Evolutionary conservation across 2,888 invertebrate species (phyloP), one percentile per base, ranked within the genome.

Genomic region (Meiosimyza decipiens): DNA sequence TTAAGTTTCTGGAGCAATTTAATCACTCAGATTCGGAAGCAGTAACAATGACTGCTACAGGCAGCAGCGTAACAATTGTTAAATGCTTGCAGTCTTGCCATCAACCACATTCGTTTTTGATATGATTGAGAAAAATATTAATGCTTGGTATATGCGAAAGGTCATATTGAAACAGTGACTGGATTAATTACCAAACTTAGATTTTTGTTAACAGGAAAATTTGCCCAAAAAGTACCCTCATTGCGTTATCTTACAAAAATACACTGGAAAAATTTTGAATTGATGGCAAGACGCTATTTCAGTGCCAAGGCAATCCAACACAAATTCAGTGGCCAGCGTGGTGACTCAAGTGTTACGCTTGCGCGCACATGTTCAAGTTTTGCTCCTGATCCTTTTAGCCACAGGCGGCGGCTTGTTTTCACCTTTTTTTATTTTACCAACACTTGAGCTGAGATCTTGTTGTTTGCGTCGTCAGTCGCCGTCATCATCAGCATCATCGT

Each of bases 1-100:
- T 80, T 82, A 78, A 82, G 79, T 82, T 82, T 82, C 82, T 82
- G 75, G 82, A 83, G 82, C 82, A 82, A 83, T 83, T 82, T 82
- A 82, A 82, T 83, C 83, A 79, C 78, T 72, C 71, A 70, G 63
- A 73, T 73, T 71, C 71, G 72, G 71, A 59, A 65, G 65, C 57
- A 57, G 54, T 52, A 64, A 50, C 66, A 69, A 62, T 28, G 67
- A 64, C 54, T 65, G 55, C 51, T 15, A 47, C 28, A 50, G 40
- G 40, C 40, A 40, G 13, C 59, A 18, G 11, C 52, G 28, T 28
- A 49, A 11, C 16, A 68, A 59, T 40, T 62, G 60, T 28, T 51
- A 51, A 51, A 11, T 16, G 6, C 3, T 22, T 12, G 15, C 16
- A 47, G 47, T 12, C 28, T 49, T 51, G 64, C 64, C 62, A 62